Base-by-base conservation (phyloP, 2,113 vertebrate species). In the Ciconia stormi region DNA sequence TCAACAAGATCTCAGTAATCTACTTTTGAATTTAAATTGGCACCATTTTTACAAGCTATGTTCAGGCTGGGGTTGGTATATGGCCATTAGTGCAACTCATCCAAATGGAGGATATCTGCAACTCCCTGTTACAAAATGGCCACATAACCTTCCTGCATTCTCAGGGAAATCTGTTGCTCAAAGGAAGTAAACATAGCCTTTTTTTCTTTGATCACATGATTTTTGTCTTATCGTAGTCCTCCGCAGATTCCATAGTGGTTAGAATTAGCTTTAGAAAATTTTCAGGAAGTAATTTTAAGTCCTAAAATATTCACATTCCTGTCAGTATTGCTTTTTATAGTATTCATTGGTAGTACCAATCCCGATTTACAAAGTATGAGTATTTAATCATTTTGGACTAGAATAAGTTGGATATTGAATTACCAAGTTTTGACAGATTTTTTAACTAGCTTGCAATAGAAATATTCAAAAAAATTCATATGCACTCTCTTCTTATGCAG, bases 321-420 rank as follows among this genome's bases (percentile, higher is more conserved):
- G 30, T 58, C 55, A 67, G 32, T 90, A 81, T 62, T 72, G n/a
- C 2, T 83, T 94, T 80, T 74, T 46, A 70, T 67, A 70, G 30
- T 78, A 71, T 67, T 66, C 44, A 67, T 8, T 87, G 52, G 36
- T 79, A 87, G 19, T 50, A 62, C 19, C 6, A 82, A 70, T 58
- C 10, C 34, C 16, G 73, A 19, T 72, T 92, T 93, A 69, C 34
- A 70, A 83, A 80, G 15, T 47, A 73, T 72, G 19, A 82, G 76
- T 90, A 90, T 88, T 94, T 92, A 78, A 84, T 92, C 5, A 55
- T 85, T 82, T 93, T 27, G 61, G 84, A 82, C 16, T 79, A 72
- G 30, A 93, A 79, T 87, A 55, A 55, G 8, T 32, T 85, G 16
- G 40, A 52, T 85, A 76, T 90, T 69, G 44, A 90, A 67, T 74